Base-by-base conservation (phyloP, 1,140 invertebrate genomes). In the Tyrophagus putrescentiae region DNA sequence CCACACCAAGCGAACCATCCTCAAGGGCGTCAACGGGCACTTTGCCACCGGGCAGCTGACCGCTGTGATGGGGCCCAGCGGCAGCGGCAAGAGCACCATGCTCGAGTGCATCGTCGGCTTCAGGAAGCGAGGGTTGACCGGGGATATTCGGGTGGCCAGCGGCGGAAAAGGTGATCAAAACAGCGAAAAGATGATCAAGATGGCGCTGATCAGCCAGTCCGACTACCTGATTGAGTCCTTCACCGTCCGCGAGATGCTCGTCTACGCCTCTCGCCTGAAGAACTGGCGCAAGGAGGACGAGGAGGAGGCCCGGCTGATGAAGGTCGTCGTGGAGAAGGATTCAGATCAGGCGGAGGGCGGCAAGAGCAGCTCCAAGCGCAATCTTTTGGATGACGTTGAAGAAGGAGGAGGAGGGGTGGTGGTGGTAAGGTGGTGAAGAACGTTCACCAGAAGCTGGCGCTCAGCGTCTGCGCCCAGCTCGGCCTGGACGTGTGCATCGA, bases 261-360 rank as follows among this genome's bases (percentile, higher is more conserved):
- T 79, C 68, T 82, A 90, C 18, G 87, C 90, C 4, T 90, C 90
- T 1, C 90, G 92, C 72, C 77, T 95, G 1, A 94, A 94, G 75
- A 66, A 60, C 60, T 50, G 36, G 5, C 29, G 28, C 2, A n/a
- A 54, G 32, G n/a, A 25, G 11, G 33, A 56, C 18, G 11, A 16
- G 1, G 27, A 29, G 31, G 29, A 58, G n/a, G 27, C 28, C 2
- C 18, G 39, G 21, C 16, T 62, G 13, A 31, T 0, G 36, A 9
- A 36, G n/a, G 44, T 45, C 16, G 21, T 60, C 5, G 23, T 48
- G 21, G 16, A n/a, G 18, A 18, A 16, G 13, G 36, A 25, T 9
- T 13, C 59, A 5, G 23, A 23, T 18, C 23, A 34, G 16, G 31
- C 25, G 18, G 28, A 57, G 5, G 36, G 21, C 9, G 13, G 11